These are phyloP conservation scores for Phallusia fumigata DNA, from an alignment of 23 tunicate species.

Conservation along the genomic window DNA sequence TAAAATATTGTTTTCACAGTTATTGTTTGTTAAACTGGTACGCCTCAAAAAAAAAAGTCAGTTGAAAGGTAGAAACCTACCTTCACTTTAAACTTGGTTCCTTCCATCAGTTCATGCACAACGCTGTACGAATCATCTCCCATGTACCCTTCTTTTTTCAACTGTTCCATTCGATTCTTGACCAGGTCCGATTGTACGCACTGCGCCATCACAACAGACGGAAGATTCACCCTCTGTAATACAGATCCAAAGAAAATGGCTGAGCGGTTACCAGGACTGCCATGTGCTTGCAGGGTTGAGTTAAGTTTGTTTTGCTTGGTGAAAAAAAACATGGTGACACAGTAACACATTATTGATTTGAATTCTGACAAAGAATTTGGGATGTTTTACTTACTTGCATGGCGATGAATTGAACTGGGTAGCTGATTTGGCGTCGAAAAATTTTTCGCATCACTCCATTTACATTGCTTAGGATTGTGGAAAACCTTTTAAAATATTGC, in stretches of 20 bases:
- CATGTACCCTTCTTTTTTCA: constrained; percentile 46
- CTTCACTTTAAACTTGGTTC: constrained; percentile 50
- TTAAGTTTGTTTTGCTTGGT: no score
- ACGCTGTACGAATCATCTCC: constrained; percentile 56
- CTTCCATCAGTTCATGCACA: constrained; percentile 71
- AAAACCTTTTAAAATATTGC: no score
- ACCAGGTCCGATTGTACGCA: constrained; percentile 44
- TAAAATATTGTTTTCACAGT: no score
- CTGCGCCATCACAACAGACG: constrained; percentile 59
- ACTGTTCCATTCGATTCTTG: constrained; percentile 43
- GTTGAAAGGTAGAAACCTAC: background rate
- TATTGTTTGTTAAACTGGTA: no score
- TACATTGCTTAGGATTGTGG: constrained; percentile 49
- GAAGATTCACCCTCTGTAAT: constrained; percentile 21
- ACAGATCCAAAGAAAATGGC: no score
- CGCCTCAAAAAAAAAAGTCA: no score
- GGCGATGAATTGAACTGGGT: constrained; percentile 81
- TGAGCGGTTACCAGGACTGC: no score
- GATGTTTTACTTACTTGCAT: constrained; percentile 79
- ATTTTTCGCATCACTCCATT: constrained; percentile 60
- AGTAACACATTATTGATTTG: no score
- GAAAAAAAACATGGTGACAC: no score
- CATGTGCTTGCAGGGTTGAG: no score
- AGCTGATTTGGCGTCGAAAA: constrained; percentile 50
- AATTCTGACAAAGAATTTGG: no score